Evolutionary conservation across 2,797 vertebrate species (phyloP).

Genomic region (Enteromius thamalakanensis): DNA sequence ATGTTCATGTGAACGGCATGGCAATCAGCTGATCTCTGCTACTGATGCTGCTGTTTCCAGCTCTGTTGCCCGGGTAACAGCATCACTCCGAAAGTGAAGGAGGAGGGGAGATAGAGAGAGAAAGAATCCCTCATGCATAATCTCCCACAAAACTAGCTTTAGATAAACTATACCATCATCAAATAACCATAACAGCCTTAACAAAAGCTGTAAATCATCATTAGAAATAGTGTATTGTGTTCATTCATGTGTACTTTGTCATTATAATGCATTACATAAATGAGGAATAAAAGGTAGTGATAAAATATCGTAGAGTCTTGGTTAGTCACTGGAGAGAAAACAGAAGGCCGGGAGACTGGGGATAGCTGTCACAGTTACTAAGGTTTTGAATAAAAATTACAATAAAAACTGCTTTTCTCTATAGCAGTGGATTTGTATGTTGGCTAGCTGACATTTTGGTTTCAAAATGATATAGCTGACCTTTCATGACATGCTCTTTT

Average conservation of each 20-base stretch:
- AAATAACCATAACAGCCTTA: constrained; percentile 13
- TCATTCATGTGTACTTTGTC: constrained; percentile 15
- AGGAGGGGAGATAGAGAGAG: neutral
- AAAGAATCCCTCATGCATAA: constrained; percentile 25
- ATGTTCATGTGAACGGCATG: constrained; percentile 46
- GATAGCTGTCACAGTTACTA: neutral
- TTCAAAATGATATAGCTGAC: neutral
- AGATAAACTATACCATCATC: constrained; percentile 22
- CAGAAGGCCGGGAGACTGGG: neutral
- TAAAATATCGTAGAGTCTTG: neutral
- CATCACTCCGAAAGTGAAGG: constrained; percentile 18
- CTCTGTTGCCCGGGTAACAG: constrained; percentile 58
- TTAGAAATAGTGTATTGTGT: constrained; percentile 21
- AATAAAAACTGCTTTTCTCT: neutral
- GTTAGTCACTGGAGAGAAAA: neutral
- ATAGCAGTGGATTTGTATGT: neutral
- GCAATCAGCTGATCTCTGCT: constrained; percentile 55
- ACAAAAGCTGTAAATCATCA: constrained; percentile 19
- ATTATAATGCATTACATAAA: constrained; percentile 12
- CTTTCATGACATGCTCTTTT: neutral
- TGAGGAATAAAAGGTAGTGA: neutral
- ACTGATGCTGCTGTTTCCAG: constrained; percentile 53
- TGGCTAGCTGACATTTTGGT: neutral
- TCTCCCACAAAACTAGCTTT: constrained; percentile 3
- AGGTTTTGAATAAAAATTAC: neutral